These are phyloP conservation scores for Saccostrea cuccullata DNA, from an alignment of 1,140 invertebrate genomes.

Conservation along the genomic window DNA sequence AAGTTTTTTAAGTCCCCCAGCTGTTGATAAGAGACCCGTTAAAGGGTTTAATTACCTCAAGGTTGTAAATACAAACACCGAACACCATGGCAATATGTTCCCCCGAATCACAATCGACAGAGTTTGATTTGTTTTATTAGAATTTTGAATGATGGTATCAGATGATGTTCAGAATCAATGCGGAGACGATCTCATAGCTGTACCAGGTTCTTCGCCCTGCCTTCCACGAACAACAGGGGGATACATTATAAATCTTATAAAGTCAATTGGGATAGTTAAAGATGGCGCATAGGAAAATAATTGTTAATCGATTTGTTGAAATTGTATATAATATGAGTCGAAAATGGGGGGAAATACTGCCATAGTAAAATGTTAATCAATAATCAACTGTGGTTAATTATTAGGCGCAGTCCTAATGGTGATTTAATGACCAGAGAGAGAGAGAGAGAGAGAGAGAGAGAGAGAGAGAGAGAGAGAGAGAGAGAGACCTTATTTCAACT, in stretches of 20 bases:
- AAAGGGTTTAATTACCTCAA: constrained; percentile 1
- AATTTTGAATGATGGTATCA: constrained; percentile 17
- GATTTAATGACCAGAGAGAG: constrained; percentile 20
- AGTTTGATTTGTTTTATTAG: constrained; percentile 11
- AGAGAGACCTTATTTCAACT: neutral
- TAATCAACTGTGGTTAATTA: constrained; percentile 7
- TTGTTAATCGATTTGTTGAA: constrained; percentile 10
- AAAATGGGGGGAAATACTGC: constrained; percentile 23
- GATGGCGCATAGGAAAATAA: constrained; percentile 29
- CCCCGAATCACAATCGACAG: neutral
- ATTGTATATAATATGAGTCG: constrained; percentile 34
- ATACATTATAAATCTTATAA: constrained; percentile 19
- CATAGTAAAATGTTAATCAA: constrained; percentile 31
- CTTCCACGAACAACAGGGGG: neutral
- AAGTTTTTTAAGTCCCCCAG: neutral
- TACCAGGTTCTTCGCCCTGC: neutral
- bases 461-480: constrained; percentile 25
- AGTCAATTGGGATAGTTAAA: constrained; percentile 23
- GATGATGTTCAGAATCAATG: constrained; percentile 9
- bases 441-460: constrained; percentile 32
- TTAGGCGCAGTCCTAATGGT: constrained; percentile 24
- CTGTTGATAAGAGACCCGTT: constrained; percentile 29
- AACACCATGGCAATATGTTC: constrained; percentile 11
- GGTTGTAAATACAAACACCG: constrained; percentile 8
- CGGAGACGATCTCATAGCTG: neutral